Conservation (phyloP, 2,113 vertebrate species). For the Prionailurus bengalensis region DNA sequence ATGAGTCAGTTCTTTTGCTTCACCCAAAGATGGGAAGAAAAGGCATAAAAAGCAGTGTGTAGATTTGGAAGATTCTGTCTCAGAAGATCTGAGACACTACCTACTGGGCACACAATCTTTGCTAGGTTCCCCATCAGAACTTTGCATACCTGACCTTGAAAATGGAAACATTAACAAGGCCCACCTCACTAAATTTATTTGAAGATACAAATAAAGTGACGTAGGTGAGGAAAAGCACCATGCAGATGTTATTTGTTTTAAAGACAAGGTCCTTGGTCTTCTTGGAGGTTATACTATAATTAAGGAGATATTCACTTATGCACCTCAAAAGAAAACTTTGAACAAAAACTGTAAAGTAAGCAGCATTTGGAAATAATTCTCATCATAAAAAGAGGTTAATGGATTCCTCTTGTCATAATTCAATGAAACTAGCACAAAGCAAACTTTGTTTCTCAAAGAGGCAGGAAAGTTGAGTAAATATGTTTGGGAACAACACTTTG, state of each 20-base stretch:
- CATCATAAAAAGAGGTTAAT: neutral
- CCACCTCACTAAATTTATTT: neutral
- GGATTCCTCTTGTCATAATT: neutral
- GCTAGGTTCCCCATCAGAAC: neutral
- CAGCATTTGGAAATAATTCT: neutral
- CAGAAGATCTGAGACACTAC: neutral
- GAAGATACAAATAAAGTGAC: neutral
- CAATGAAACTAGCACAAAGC: neutral
- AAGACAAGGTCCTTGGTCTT: neutral
- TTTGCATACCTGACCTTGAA: neutral
- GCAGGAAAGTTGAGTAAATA: neutral
- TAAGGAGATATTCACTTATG: neutral
- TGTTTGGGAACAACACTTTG: neutral
- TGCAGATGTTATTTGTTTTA: neutral
- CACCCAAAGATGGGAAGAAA: neutral
- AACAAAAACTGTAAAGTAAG: neutral
- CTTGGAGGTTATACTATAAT: neutral
- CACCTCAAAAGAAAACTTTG: neutral
- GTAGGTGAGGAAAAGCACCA: neutral
- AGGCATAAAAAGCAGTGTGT: neutral
- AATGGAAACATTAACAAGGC: neutral
- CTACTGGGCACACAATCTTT: neutral
- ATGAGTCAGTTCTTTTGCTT: neutral
- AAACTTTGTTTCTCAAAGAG: neutral
- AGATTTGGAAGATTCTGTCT: neutral